phyloP scores from a whole-genome alignment of 2,113 vertebrate species.

The Dunckerocampus dactyliophorus region DNA sequence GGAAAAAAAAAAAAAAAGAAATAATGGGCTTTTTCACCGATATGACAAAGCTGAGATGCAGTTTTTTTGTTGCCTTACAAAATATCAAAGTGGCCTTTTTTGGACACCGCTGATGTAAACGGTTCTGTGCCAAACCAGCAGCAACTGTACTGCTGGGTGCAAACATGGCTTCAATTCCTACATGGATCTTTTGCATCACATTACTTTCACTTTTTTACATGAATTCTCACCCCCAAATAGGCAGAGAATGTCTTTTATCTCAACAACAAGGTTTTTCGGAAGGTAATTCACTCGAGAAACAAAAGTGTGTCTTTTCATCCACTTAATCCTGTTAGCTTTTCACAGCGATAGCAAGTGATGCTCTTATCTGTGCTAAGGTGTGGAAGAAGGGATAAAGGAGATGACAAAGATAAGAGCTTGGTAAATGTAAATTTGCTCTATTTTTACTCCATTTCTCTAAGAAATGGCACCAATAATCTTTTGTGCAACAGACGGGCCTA shows the following conservation, averaged over 20 bases:
- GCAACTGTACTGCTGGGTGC: neutral
- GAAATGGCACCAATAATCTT: neutral
- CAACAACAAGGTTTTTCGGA: slow-evolving; percentile 24
- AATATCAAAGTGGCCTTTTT: too few relatives aligned
- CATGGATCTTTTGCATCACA: neutral
- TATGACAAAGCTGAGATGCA: too few relatives aligned
- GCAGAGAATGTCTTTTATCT: neutral
- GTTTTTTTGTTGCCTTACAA: too few relatives aligned
- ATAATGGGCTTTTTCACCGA: too few relatives aligned
- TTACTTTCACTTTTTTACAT: neutral
- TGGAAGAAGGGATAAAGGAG: slow-evolving; percentile 58
- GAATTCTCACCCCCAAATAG: neutral
- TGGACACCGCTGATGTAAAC: too few relatives aligned
- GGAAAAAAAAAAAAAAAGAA: too few relatives aligned
- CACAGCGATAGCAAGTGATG: slow-evolving; percentile 40
- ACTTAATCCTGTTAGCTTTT: slow-evolving; percentile 66
- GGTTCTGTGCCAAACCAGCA: neutral
- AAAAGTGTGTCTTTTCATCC: slow-evolving; percentile 52
- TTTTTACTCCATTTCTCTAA: neutral
- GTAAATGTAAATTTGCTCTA: slow-evolving; percentile 18
- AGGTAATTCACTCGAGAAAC: slow-evolving; percentile 56
- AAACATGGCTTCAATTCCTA: neutral
- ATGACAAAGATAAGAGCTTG: slow-evolving; percentile 39
- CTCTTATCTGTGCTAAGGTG: slow-evolving; percentile 66
- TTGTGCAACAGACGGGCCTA: neutral